Evolutionary conservation across 2,113 vertebrate genomes (phyloP).

Genomic region (Corythoichthys haematopterus): DNA sequence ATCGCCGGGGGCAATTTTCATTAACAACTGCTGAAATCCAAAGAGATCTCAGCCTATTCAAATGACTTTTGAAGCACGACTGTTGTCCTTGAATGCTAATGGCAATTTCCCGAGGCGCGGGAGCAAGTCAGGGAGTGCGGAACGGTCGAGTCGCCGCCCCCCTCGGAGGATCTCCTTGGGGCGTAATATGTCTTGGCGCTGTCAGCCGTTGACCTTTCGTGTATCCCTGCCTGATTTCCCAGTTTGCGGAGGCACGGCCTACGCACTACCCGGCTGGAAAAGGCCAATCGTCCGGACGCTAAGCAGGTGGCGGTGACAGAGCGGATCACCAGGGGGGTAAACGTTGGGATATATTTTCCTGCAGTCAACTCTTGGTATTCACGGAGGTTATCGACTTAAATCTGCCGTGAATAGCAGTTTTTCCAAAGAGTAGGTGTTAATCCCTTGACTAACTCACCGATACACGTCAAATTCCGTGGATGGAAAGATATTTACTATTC

Average conservation of each 20-base stretch:
- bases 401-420: too few species aligned
- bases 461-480: too few species aligned
- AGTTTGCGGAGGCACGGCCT: conserved; percentile 48
- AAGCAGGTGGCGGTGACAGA: conserved; percentile 45
- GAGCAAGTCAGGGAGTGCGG: conserved; percentile 29
- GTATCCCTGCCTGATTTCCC: conserved; percentile 53
- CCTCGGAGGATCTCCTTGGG: conserved; percentile 51
- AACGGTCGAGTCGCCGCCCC: conserved; percentile 51
- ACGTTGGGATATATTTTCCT: conserved; percentile 15
- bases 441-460: too few species aligned
- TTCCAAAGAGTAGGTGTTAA: too few species aligned
- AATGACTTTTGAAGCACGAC: conserved; percentile 44
- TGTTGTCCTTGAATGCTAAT: conserved; percentile 60
- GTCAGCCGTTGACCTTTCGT: conserved; percentile 65
- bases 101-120: conserved; percentile 7
- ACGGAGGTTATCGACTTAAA: not conserved
- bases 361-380: not conserved
- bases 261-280: conserved; percentile 42
- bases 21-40: conserved; percentile 44
- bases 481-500: not conserved
- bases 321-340: conserved; percentile 18
- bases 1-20: conserved; percentile 38
- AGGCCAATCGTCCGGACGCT: conserved; percentile 52
- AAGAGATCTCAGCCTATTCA: conserved; percentile 37
- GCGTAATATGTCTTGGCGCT: conserved; percentile 59